These are phyloP conservation scores for Halyomorpha halys DNA, from an alignment of 1,140 invertebrate species.

Conservation along the genomic window DNA sequence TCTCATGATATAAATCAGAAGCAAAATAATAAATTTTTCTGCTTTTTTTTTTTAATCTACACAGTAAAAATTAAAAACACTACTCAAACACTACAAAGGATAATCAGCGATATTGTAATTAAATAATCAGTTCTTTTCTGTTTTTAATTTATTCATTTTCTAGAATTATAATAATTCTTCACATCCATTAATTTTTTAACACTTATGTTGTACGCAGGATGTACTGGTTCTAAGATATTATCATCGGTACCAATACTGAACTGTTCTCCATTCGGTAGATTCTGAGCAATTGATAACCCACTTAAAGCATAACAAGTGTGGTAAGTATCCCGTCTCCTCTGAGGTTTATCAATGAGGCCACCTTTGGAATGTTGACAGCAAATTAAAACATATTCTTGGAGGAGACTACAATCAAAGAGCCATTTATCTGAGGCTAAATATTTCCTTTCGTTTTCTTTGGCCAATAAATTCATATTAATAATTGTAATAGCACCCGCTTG, in stretches of 20 bases:
- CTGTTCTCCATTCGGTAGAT: constrained; percentile 42
- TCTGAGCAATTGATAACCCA: constrained; percentile 88
- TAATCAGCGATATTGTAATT: no score
- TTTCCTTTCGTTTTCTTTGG: constrained; percentile 1
- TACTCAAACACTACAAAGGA: no score
- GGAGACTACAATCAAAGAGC: constrained; percentile 69
- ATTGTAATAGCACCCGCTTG: constrained; percentile 49
- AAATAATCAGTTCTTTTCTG: no score
- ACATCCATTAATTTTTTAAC: constrained; percentile 20
- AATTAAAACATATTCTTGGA: constrained; percentile 90
- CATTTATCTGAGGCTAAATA: constrained; percentile 39
- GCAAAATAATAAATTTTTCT: no score
- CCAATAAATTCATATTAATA: constrained; percentile 2
- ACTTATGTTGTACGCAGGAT: constrained; percentile 27
- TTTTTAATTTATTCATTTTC: no score
- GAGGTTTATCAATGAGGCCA: constrained; percentile 91
- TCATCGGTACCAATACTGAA: constrained; percentile 6
- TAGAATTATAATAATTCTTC: constrained; percentile 18
- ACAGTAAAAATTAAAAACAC: no score
- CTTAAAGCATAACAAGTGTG: constrained; percentile 94
- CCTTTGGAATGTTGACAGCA: constrained; percentile 84
- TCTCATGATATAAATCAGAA: no score
- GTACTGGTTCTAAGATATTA: constrained; percentile 23
- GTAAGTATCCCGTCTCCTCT: constrained; percentile 63
- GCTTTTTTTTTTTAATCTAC: no score